Conservation (phyloP, 2,888 invertebrate species). For the Hyposoter dolosus region DNA sequence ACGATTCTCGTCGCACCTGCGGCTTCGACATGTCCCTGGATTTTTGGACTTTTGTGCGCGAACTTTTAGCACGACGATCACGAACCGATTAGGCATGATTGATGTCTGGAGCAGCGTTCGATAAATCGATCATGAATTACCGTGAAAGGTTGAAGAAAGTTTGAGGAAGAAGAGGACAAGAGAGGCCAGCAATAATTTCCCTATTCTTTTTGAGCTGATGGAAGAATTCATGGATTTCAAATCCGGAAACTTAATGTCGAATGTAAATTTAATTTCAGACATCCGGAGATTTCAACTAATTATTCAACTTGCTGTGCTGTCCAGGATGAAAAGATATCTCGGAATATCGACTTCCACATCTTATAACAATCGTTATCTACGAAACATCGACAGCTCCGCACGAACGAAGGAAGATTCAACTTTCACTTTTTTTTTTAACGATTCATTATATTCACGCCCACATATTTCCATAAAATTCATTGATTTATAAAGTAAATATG, state of each 20-base stretch:
- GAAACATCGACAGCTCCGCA: slow-evolving; percentile 15
- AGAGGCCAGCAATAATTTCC: neutral
- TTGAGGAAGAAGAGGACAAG: slow-evolving; percentile 31
- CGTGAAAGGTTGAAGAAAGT: slow-evolving; percentile 43
- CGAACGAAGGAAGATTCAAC: slow-evolving; percentile 39
- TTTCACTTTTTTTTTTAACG: slow-evolving; percentile 51
- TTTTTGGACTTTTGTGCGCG: slow-evolving; percentile 16
- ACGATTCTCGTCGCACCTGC: slow-evolving; percentile 47
- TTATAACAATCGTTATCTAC: slow-evolving; percentile 24
- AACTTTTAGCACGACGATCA: slow-evolving; percentile 54
- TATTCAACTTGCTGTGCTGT: neutral
- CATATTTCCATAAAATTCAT: slow-evolving; percentile 54
- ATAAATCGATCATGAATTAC: slow-evolving; percentile 27
- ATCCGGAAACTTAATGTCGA: slow-evolving; percentile 9
- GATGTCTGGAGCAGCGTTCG: neutral
- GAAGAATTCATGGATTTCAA: neutral
- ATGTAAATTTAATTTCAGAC: slow-evolving; percentile 28
- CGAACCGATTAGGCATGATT: slow-evolving; percentile 49
- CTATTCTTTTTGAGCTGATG: neutral
- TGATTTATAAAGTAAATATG: slow-evolving; percentile 34
- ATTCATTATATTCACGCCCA: slow-evolving; percentile 29
- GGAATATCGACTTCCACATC: slow-evolving; percentile 24
- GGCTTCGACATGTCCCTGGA: neutral
- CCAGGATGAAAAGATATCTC: slow-evolving; percentile 19
- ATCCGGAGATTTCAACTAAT: slow-evolving; percentile 25